Base-by-base conservation (phyloP, 2,888 invertebrate species). In the Cylloceria caligata region DNA sequence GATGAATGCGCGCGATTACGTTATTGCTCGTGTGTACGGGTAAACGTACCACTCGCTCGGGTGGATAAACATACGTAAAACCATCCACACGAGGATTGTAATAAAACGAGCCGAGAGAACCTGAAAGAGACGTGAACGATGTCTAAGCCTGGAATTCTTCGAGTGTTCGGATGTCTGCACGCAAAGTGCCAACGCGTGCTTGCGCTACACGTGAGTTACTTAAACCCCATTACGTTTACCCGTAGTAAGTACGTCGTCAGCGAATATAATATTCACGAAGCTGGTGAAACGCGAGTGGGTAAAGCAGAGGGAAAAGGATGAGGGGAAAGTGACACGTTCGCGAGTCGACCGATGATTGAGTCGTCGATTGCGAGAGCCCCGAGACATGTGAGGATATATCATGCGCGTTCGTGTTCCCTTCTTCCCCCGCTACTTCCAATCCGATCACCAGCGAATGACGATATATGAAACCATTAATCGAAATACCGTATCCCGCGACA, bases 1-100 rank as follows among this genome's bases (percentile, higher is more conserved):
- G 30, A 60, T 68, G 67, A 45, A 49, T 60, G 57, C 49, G 47
- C 30, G 60, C 80, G 71, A 81, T 81, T 81, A 67, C 71, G 76
- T 76, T 76, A 81, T 52, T 52, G 71, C 72, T 62, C 60, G 49
- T 47, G 60, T 49, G 57, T 76, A 42, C 49, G 34, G 30, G 65
- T 45, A 60, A 39, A 80, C 55, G 9, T 47, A 71, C 21, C 60
- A 60, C 49, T 60, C 75, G 67, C 42, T 2, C 47, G 27, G 49
- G 21, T 45, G 49, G 36, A 68, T 60, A 76, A 76, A 68, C 49
- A 76, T 49, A 60, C 76, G 68, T 62, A 62, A 24, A n/a, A 68
- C 13, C 16, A 49, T 67, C 34, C 42, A 42, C 42, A 64, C 64
- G 30, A 42, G 62, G 34, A 68, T 62, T 7, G 69, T 52, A 52